Base-by-base conservation (phyloP, 35 echinoderm and acorn worm species). In the Heliocidaris erythrogramma region DNA sequence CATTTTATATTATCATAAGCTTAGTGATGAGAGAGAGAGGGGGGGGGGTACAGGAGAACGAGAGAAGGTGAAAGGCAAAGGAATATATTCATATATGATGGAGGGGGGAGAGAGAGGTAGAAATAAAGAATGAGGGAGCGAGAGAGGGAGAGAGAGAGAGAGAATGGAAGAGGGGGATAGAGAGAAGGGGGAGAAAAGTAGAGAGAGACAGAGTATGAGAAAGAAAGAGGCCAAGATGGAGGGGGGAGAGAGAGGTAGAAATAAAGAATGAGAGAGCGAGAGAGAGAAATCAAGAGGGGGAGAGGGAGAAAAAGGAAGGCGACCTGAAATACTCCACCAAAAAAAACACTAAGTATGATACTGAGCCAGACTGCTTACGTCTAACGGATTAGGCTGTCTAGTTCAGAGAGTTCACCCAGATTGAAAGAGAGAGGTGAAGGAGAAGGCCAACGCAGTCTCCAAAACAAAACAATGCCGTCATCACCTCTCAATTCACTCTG, bases 401-500 rank as follows among this genome's bases (percentile, higher is more conserved):
- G 52, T 56, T 56, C 14, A 56, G 14, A 42, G 14, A 56, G 52
- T 56, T 56, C 52, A 56, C 52, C 52, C 52, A 11, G 52, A 56
- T 10, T 13, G 52, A 11, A 42, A 42, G 52, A 56, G 52, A 56
- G 52, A 56, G 52, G 52, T 56, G 52, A 56, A 56, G 7, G 5
- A 56, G 52, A 78, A 48, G 32, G 48, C 48, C 32, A 90, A 31
- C 42, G 18, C 8, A 21, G 88, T 9, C 48, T 31, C 17, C 17
- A 35, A 18, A 47, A 48, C 48, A 48, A 90, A 47, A 48, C 88
- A 90, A 48, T 49, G 32, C 48, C 88, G 21, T 49, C 88, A 90
- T 90, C 48, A 90, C 32, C 48, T 90, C 48, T 49, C 88, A 90
- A 49, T 90, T 47, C 21, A 90, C 5, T 49, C 18, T 90, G 88